phyloP scores from a whole-genome alignment of 2,888 invertebrate species.

The Iselma pallidipennis region DNA sequence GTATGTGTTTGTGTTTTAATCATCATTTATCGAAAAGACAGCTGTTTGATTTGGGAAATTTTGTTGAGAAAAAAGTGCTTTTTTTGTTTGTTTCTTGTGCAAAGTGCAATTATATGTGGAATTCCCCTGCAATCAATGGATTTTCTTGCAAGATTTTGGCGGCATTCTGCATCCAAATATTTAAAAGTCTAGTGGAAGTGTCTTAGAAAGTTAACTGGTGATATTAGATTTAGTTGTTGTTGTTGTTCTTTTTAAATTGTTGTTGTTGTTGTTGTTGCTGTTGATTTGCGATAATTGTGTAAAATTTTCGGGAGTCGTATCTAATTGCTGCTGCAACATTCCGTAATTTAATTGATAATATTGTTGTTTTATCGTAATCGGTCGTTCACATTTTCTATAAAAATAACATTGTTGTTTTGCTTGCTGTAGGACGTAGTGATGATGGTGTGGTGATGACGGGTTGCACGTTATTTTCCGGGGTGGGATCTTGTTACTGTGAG shows the following conservation, averaged over 20 bases:
- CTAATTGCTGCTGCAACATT: slow-evolving; percentile 38
- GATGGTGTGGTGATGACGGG: not conserved
- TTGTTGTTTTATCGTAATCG: slow-evolving; percentile 46
- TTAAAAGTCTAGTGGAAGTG: not conserved
- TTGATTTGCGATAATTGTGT: not conserved
- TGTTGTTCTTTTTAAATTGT: not conserved
- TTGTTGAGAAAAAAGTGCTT: not conserved
- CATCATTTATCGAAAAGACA: not conserved
- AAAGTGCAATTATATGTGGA: not conserved
- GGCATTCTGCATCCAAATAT: not conserved
- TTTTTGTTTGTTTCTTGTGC: not conserved
- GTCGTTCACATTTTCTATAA: slow-evolving; percentile 53
- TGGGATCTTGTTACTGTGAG: not conserved
- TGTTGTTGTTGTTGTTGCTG: not conserved
- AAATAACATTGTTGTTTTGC: slow-evolving; percentile 42
- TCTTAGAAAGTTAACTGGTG: not conserved
- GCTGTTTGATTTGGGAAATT: not conserved
- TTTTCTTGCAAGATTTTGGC: not conserved
- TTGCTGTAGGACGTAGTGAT: not conserved
- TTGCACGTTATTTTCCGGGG: not conserved
- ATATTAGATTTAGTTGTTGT: not conserved
- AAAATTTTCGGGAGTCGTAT: slow-evolving; percentile 17
- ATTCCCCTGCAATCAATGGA: not conserved
- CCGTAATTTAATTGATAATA: slow-evolving; percentile 38
- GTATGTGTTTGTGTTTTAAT: not conserved